Conservation (phyloP, 2,113 vertebrate genomes). For the Neotoma lepida region DNA sequence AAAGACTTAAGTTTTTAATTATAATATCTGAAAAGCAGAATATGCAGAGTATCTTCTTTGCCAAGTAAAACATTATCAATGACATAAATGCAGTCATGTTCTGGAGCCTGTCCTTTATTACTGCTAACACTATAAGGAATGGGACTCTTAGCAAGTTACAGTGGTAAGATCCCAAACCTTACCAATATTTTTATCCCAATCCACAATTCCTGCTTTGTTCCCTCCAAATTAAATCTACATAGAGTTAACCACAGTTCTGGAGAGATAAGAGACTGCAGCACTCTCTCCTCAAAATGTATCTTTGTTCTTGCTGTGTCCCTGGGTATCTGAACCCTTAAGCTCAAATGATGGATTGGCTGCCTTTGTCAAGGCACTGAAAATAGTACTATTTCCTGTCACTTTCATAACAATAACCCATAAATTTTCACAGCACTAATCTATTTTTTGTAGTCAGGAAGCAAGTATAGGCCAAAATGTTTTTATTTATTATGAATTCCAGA, state of each 20-base stretch:
- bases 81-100: slow-evolving; percentile 7
- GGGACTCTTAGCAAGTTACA: slow-evolving; percentile 4
- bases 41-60: slow-evolving; percentile 28
- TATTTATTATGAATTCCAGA: slow-evolving; percentile 54
- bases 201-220: slow-evolving; percentile 24
- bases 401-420: not conserved
- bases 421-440: not conserved
- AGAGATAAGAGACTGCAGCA: slow-evolving; percentile 20
- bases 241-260: not conserved
- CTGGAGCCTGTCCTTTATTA: not conserved
- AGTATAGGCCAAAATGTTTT: slow-evolving; percentile 53
- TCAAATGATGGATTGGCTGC: not conserved
- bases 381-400: not conserved
- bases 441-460: slow-evolving; percentile 49
- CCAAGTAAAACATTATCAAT: slow-evolving; percentile 59
- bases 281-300: not conserved
- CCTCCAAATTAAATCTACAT: slow-evolving; percentile 41
- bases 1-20: slow-evolving; percentile 39
- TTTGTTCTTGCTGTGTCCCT: not conserved
- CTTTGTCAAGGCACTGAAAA: not conserved
- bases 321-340: not conserved
- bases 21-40: slow-evolving; percentile 41
- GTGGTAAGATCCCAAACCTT: slow-evolving; percentile 31
- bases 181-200: slow-evolving; percentile 46
- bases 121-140: not conserved